A percentile compares a stretch with the other conserved stretches of the same genome.
Conservation (phyloP, 2,888 invertebrate species). For the Epicampocera succincta region DNA sequence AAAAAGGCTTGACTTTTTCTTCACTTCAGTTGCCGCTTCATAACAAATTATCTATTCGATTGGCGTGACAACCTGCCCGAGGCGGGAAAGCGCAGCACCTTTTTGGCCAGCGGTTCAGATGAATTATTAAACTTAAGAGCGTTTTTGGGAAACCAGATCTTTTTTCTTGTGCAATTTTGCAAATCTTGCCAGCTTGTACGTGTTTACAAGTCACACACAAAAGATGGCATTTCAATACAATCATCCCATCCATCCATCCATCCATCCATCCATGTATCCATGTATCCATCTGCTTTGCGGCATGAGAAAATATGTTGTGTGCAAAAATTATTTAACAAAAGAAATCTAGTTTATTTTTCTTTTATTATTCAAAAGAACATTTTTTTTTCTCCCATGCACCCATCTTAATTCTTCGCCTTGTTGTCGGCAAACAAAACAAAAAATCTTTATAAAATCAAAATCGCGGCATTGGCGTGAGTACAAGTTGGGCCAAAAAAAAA, state of each 20-base stretch:
- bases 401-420: constrained; percentile 22
- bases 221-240: too few species aligned
- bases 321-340: constrained; percentile 61
- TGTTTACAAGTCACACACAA: too few species aligned
- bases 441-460: constrained; percentile 1
- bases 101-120: too few species aligned
- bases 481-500: constrained; percentile 1
- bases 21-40: too few species aligned
- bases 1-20: too few species aligned
- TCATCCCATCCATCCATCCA: neutral
- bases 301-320: constrained; percentile 29
- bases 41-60: too few species aligned
- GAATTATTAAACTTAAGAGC: too few species aligned
- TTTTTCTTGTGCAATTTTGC: too few species aligned
- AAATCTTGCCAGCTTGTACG: too few species aligned
- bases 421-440: constrained; percentile 1
- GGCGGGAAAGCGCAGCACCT: too few species aligned
- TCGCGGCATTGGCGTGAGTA: constrained; percentile 24
- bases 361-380: constrained; percentile 26
- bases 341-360: constrained; percentile 43
- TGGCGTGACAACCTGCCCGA: too few species aligned
- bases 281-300: neutral
- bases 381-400: constrained; percentile 59
- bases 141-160: too few species aligned
- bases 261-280: neutral